These are phyloP conservation scores for Trogon surrucura DNA, from an alignment of 2,113 vertebrate species.

Conservation along the genomic window DNA sequence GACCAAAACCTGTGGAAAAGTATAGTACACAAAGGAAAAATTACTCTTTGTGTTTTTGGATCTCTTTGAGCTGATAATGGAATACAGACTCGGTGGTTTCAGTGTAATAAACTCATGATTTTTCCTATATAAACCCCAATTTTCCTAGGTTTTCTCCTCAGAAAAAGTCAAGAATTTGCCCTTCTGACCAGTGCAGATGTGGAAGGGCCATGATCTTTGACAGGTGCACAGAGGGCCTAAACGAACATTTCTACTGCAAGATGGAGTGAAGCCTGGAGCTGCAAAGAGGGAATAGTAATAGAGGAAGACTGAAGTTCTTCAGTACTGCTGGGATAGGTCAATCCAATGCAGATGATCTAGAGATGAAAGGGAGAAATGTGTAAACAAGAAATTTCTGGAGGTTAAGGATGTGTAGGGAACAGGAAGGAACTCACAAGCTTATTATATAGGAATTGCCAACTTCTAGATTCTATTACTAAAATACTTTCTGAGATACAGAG, in stretches of 20 bases:
- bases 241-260: neutral
- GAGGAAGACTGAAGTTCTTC: neutral
- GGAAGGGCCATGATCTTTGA: neutral
- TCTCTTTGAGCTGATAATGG: neutral
- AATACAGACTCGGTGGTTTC: neutral
- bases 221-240: fast-evolving
- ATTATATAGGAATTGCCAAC: neutral
- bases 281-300: neutral
- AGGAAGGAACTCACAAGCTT: neutral
- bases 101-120: neutral
- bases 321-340: neutral
- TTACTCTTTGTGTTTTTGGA: neutral
- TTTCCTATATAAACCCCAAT: neutral
- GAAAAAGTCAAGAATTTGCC: neutral
- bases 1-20: neutral
- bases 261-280: neutral
- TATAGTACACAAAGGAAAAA: neutral
- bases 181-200: neutral
- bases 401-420: neutral
- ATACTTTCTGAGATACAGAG: neutral
- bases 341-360: neutral
- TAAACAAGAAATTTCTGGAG: neutral
- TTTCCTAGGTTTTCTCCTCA: neutral
- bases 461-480: neutral
- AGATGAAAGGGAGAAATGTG: neutral